Base-by-base conservation (phyloP, 2,888 invertebrate species). In the Leucozona laternaria region DNA sequence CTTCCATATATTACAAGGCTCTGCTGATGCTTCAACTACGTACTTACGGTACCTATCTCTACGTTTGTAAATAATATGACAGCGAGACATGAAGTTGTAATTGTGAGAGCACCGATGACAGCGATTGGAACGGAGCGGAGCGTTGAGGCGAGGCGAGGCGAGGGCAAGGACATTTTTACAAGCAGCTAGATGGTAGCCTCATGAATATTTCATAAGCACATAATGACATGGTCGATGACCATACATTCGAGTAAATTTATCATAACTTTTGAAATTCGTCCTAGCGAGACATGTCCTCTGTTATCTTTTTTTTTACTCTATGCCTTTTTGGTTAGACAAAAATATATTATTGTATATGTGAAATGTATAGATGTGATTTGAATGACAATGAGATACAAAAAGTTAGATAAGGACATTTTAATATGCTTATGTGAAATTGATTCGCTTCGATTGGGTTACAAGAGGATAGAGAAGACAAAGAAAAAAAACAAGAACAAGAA, bases 211-310 rank as follows among this genome's bases (percentile, higher is more conserved):
- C 86, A 86, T 86, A 57, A 66, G 73, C 50, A 78, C 62, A 78
- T 86, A 86, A 86, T 86, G 81, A 85, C 76, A 85, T 85, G 81
- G 77, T 85, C 81, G 77, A 81, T 85, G 85, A 81, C 81, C 85
- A 82, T 82, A 78, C 78, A 78, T 82, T 70, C 50, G 64, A 82
- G 73, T 86, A 82, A 86, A 86, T 82, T 86, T 82, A 86, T 86
- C 82, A 86, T 82, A 78, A 75, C 70, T 71, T 64, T 81, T 77
- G 60, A 50, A 58, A 70, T 78, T 81, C 57, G 66, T 73, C 57
- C 22, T 13, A 25, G 6, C 22, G 15, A 50, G 50, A 50, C 50
- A 25, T 50, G 50, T 20, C 15, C 43, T n/a, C n/a, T n/a, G 43
- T 43, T 43, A 43, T 43, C n/a, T 43, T 6, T n/a, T 43, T n/a